A percentile compares a stretch with the other conserved stretches of the same genome.
These are phyloP conservation scores for Myocastor coypus DNA, from an alignment of 2,113 vertebrate species.

Conservation along the genomic window DNA sequence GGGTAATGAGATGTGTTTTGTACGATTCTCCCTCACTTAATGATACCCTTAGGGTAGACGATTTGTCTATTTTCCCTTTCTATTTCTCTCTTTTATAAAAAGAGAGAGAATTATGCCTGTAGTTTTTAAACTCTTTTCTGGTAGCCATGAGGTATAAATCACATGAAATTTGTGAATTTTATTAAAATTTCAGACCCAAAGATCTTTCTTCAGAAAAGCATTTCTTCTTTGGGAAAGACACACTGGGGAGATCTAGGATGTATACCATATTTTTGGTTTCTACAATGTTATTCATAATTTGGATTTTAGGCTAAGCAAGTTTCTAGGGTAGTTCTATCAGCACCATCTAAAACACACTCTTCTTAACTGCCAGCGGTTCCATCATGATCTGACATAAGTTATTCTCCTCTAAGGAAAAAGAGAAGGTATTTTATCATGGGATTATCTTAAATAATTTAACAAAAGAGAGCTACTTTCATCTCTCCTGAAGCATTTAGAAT, in stretches of 20 bases:
- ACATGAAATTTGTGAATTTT: slow-evolving; percentile 27
- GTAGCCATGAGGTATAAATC: not conserved
- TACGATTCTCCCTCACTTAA: not conserved
- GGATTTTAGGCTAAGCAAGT: not conserved
- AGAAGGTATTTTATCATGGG: slow-evolving; percentile 41
- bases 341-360: slow-evolving; percentile 57
- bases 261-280: not conserved
- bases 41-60: not conserved
- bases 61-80: not conserved
- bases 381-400: slow-evolving; percentile 48
- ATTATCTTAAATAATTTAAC: slow-evolving; percentile 48
- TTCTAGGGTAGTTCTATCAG: not conserved
- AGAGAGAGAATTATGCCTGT: not conserved
- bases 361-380: not conserved
- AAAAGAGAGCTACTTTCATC: slow-evolving; percentile 8
- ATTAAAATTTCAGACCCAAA: not conserved
- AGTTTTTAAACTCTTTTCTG: slow-evolving; percentile 17
- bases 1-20: slow-evolving; percentile 10
- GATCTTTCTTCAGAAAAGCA: not conserved
- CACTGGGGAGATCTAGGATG: not conserved
- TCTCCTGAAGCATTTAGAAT: not conserved
- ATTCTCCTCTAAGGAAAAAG: slow-evolving; percentile 16
- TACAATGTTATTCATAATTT: slow-evolving; percentile 6
- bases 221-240: not conserved
- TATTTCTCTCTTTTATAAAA: not conserved